phyloP scores from a whole-genome alignment of 1,140 invertebrate genomes.

The Drosophila orena region DNA sequence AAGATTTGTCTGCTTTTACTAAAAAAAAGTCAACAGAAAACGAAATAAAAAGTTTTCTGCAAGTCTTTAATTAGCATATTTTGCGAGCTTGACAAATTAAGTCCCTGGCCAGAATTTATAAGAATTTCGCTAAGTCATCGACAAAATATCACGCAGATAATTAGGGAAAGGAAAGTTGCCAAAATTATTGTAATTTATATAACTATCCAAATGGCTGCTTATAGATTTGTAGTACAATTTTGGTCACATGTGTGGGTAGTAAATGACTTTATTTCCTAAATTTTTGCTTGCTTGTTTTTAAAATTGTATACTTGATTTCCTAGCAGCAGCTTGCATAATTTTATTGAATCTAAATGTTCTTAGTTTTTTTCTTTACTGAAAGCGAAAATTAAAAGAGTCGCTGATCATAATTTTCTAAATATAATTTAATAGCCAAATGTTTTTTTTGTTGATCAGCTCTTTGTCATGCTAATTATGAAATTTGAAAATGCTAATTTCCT shows the following conservation, averaged over 20 bases:
- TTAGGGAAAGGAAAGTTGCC: slow-evolving; percentile 54
- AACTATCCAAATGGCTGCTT: too few species aligned
- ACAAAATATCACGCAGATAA: slow-evolving; percentile 18
- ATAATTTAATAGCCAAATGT: slow-evolving; percentile 27
- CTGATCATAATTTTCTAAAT: slow-evolving; percentile 35
- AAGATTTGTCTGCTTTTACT: slow-evolving; percentile 32
- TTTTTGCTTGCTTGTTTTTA: not conserved
- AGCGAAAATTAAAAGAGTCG: slow-evolving; percentile 51
- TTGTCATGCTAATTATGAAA: slow-evolving; percentile 67
- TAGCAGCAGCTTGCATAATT: slow-evolving; percentile 36
- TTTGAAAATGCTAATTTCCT: slow-evolving; percentile 58
- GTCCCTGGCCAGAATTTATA: slow-evolving; percentile 11
- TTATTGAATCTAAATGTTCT: slow-evolving; percentile 1
- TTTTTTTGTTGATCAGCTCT: slow-evolving; percentile 28
- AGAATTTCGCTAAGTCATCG: slow-evolving; percentile 30
- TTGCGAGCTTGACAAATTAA: slow-evolving; percentile 55
- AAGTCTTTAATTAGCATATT: slow-evolving; percentile 35
- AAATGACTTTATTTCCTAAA: not conserved
- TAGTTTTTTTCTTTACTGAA: slow-evolving; percentile 34
- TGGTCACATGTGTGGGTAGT: not conserved
- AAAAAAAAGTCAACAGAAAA: not conserved
- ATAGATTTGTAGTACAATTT: not conserved
- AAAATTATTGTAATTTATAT: not conserved
- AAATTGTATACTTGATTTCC: not conserved
- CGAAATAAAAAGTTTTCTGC: slow-evolving; percentile 10